Base-by-base conservation (phyloP, 2,113 vertebrate species). In the Acrocephalus arundinaceus region DNA sequence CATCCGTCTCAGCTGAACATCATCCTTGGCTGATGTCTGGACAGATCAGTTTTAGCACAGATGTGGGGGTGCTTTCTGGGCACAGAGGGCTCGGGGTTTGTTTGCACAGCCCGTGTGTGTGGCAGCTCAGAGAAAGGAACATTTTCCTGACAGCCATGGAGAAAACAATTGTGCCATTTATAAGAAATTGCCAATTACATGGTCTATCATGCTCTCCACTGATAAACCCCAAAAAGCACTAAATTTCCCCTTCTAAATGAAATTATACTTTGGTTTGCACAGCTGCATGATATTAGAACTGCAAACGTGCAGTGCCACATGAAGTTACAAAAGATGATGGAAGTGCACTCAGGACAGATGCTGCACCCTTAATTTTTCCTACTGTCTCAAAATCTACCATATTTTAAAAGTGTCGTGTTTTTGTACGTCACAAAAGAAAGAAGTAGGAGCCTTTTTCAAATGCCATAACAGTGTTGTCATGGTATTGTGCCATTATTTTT, bases 21-120 rank as follows among this genome's bases (percentile, higher is more conserved):
- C 65, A 17, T 46, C 75, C 45, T 70, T 79, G 39, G 70, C 90
- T 85, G 71, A 24, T 94, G 94, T 91, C 91, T 55, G 20, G 51
- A 14, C 43, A 35, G 39, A 97, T 93, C 85, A 87, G 57, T 27
- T 25, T 52, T 25, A 73, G 61, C 59, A 48, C 41, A 63, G 30
- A 61, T 52, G 55, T 52, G 52, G 30, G 43, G 71, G 67, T 76
- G 81, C 58, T 85, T 61, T 27, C 72, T 49, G 87, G 85, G 58
- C 39, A 12, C 37, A 23, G 6, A 7, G 33, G 23, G 23, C 61
- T 51, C 41, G n/a, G 17, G 15, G 12, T 73, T 86, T 70, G 57
- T 84, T 80, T 63, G 7, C 20, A 13, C 20, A 22, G 31, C 61
- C 28, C 24, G 2, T 30, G 16, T 39, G 17, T 3, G 0, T 3